Evolutionary conservation across 2,797 vertebrate genomes (phyloP), one percentile per base, ranked within the genome.

Genomic region (Ceryle rudis): DNA sequence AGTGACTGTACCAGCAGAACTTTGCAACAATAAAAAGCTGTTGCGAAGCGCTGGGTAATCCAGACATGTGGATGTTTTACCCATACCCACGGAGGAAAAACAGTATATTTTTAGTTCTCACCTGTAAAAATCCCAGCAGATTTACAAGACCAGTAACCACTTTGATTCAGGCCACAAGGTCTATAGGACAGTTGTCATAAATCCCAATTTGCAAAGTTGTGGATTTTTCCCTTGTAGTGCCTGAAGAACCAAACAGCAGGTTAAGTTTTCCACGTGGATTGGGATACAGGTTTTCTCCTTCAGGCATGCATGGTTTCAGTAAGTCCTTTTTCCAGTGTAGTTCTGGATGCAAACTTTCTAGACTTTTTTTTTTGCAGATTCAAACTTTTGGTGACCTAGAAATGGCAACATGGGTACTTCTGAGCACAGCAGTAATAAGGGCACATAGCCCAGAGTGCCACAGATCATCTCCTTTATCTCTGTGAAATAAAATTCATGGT

Each of bases 11-110:
- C 73, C 60, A 23, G n/a, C 18, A 71, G 72, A n/a, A 26, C n/a
- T 10, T 8, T 4, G 1, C 6, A 25, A 3, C 29, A 65, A 8
- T 14, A 15, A 92, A 85, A n/a, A 44, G 22, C 61, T 15, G 6
- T 14, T 41, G 39, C 1, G 10, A 88, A 73, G 23, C 13, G 1
- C 47, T 26, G 52, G 54, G 39, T 54, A 67, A 6, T 55, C 23
- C 77, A 81, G 23, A 8, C 39, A 5, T 0, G 6, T 11, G 52
- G 41, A 14, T 22, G 0, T 16, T 71, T 19, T 31, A 17, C 21
- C 14, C 29, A 5, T 8, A 17, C n/a, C 25, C 42, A 22, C 18
- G 10, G 20, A 42, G 51, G 58, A 18, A 46, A 51, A 58, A 55
- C 5, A 13, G 14, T 10, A 0, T 15, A 8, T 25, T 77, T 86